Base-by-base conservation (phyloP, 1,140 invertebrate genomes). In the Battus philenor region DNA sequence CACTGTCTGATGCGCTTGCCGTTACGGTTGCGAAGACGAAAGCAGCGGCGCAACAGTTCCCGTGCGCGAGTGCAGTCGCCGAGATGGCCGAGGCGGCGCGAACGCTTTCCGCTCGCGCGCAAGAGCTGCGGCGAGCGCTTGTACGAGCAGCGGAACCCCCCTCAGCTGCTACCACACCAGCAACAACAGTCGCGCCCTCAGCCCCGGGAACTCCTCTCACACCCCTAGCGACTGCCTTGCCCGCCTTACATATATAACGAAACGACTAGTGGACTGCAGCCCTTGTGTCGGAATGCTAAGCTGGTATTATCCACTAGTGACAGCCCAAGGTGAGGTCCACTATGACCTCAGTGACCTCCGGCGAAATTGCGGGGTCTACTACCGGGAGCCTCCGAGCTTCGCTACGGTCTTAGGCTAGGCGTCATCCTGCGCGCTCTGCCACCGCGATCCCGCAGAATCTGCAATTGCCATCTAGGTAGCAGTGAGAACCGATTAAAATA, bases 71-170 rank as follows among this genome's bases (percentile, higher is more conserved):
- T 10, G 95, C 95, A 0, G 95, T 97, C 0, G 95, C 96, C 56
- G 94, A 95, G 52, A 98, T 98, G 96, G 95, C 97, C 0, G 95
- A 97, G 74, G 91, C 94, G 6, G 92, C 97, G 10, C 53, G 69
- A 11, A 56, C 55, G 4, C 43, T 84, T 9, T 68, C 78, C 0
- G 64, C 60, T 1, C 50, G 77, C 1, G 80, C 76, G 1, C 65
- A 68, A n/a, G 80, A 84, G 1, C 34, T 84, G 7, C 56, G 77
- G 0, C 47, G 76, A 7, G 63, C 68, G 4, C 13, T 81, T 7
- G 61, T 78, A 4, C 54, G 72, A 16, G 77, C 80, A 0, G 77
- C 77, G 0, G 77, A 84, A 24, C 77, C 77, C 1, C 75, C 69
- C 2, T 52, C 67, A 22, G 54, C 58, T 11, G 15, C 47, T 4